phyloP scores from a whole-genome alignment of 2,888 invertebrate genomes.

The Cistogaster globosa region DNA sequence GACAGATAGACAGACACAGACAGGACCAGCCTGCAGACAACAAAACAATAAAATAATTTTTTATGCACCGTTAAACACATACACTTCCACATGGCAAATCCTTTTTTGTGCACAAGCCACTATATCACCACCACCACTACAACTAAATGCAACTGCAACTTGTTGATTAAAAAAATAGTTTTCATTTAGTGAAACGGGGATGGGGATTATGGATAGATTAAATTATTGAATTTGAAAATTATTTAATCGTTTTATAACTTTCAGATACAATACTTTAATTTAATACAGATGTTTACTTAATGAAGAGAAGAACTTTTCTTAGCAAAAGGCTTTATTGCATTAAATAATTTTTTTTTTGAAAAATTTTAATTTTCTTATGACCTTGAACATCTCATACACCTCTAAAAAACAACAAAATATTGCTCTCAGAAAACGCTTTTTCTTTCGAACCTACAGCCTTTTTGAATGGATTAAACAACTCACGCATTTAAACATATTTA shows the following conservation, averaged over 20 bases:
- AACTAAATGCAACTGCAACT: conserved; percentile 14
- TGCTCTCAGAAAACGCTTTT: too few species aligned
- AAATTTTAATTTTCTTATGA: too few species aligned
- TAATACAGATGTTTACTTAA: neutral
- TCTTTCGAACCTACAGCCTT: too few species aligned
- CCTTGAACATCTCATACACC: too few species aligned
- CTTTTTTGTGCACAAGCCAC: conserved; percentile 3
- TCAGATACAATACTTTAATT: neutral
- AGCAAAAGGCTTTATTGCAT: neutral
- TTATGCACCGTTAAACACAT: too few species aligned
- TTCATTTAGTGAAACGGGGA: neutral
- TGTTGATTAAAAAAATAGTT: conserved; percentile 28
- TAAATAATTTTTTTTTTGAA: too few species aligned
- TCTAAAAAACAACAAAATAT: too few species aligned
- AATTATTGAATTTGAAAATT: neutral
- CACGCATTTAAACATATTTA: too few species aligned
- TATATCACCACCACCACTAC: too few species aligned
- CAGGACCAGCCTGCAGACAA: conserved; percentile 16
- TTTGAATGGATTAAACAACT: too few species aligned
- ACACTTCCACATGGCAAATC: neutral
- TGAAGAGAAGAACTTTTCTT: neutral
- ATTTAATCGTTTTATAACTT: neutral
- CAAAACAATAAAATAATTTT: too few species aligned
- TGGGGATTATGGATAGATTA: neutral
- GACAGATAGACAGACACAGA: conserved; percentile 3